phyloP scores from a whole-genome alignment of 2,113 vertebrate species.

The Shinisaurus crocodilurus region DNA sequence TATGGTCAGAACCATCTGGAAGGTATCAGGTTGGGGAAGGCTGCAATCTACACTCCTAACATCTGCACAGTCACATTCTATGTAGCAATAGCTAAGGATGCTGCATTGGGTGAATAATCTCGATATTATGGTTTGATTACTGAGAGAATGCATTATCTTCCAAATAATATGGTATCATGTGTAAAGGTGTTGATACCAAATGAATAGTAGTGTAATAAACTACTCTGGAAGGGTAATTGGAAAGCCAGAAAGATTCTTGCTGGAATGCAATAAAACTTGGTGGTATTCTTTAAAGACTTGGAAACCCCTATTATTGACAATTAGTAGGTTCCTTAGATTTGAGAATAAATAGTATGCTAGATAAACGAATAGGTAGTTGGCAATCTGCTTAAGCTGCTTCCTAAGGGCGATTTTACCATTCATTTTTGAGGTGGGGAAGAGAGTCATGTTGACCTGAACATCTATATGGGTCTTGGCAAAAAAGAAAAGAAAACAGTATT shows the following conservation, averaged over 20 bases:
- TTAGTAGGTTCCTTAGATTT: not conserved
- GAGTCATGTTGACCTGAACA: not conserved
- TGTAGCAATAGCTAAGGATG: too few relatives aligned
- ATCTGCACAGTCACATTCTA: not conserved
- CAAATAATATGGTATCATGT: not conserved
- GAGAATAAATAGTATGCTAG: not conserved
- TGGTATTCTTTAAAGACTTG: not conserved
- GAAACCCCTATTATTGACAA: not conserved
- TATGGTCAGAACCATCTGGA: too few relatives aligned
- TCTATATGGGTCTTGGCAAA: not conserved
- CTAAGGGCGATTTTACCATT: not conserved
- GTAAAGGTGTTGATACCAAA: not conserved
- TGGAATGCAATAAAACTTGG: not conserved
- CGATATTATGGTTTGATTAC: not conserved
- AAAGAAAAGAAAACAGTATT: not conserved
- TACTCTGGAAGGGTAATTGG: not conserved
- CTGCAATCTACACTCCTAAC: not conserved
- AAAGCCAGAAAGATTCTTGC: not conserved
- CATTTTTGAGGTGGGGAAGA: not conserved
- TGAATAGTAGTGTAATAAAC: not conserved
- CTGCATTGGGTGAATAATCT: not conserved
- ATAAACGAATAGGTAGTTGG: not conserved
- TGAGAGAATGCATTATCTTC: not conserved
- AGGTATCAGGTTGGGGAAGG: too few relatives aligned
- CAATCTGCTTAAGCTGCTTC: not conserved